phyloP scores from a whole-genome alignment of 2,113 vertebrate genomes.

The Bubalus kerabau region DNA sequence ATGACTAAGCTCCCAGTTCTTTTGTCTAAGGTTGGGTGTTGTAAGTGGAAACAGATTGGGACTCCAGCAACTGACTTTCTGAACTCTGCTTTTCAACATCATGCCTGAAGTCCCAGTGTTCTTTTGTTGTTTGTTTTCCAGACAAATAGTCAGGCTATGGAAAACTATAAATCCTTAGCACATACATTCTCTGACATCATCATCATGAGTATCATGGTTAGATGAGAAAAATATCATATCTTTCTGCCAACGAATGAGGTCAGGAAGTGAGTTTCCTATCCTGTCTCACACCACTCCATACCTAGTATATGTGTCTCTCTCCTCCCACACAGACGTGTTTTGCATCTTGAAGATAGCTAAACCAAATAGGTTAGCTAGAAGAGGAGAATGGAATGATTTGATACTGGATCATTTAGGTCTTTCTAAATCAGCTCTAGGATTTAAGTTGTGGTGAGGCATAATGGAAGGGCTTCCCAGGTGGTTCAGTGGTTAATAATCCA shows the following conservation, averaged over 20 bases:
- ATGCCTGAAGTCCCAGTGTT: too few relatives aligned
- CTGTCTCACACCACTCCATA: too few relatives aligned
- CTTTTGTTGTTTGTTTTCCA: not conserved
- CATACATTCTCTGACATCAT: not conserved
- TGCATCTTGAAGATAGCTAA: not conserved
- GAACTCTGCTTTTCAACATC: not conserved
- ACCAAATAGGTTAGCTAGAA: not conserved
- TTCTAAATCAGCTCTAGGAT: not conserved
- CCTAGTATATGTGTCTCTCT: not conserved
- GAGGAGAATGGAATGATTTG: not conserved
- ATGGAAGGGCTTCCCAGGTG: not conserved
- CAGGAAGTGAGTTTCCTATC: not conserved
- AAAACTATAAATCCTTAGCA: too few relatives aligned
- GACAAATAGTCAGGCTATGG: not conserved
- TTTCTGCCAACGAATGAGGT: not conserved
- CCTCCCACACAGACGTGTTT: not conserved
- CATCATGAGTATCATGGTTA: too few relatives aligned
- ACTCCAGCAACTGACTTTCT: not conserved
- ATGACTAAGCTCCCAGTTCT: not conserved
- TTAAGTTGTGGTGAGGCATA: not conserved
- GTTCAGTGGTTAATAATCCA: not conserved
- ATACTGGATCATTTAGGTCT: not conserved
- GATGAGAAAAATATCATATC: not conserved
- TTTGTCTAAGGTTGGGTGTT: not conserved
- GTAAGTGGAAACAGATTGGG: not conserved